phyloP scores from a whole-genome alignment of 2,797 vertebrate genomes.

The Xiphophorus birchmanni region DNA sequence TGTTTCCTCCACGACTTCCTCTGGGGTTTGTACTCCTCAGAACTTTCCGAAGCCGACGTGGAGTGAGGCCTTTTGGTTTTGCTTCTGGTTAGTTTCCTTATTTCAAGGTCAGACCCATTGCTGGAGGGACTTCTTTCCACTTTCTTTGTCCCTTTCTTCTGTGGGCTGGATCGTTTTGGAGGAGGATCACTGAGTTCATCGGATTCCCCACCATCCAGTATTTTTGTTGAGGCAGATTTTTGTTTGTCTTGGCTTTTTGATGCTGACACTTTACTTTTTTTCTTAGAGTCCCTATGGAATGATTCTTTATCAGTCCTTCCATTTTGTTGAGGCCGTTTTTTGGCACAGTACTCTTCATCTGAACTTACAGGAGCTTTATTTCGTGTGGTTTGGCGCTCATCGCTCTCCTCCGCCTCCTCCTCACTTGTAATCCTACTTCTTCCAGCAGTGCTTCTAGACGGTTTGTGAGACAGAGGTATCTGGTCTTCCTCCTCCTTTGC shows the following conservation, averaged over 20 bases:
- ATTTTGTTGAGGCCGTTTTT: slow-evolving; percentile 77
- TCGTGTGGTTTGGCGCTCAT: slow-evolving; percentile 31
- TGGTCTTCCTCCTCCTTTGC: slow-evolving; percentile 45
- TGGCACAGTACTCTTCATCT: slow-evolving; percentile 66
- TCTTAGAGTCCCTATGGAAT: slow-evolving; percentile 60
- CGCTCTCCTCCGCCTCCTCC: slow-evolving; percentile 55
- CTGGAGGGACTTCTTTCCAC: slow-evolving; percentile 56
- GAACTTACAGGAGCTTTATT: slow-evolving; percentile 68
- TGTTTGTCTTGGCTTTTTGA: slow-evolving; percentile 76
- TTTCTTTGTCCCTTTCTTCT: slow-evolving; percentile 61
- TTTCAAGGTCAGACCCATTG: slow-evolving; percentile 51
- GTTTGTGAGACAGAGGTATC: slow-evolving; percentile 44
- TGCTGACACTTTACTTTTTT: slow-evolving; percentile 55
- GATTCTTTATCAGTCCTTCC: slow-evolving; percentile 69
- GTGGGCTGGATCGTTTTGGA: slow-evolving; percentile 57
- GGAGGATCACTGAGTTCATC: slow-evolving; percentile 63
- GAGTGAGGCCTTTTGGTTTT: slow-evolving; percentile 54
- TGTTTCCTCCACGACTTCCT: slow-evolving; percentile 64
- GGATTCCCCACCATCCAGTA: slow-evolving; percentile 58
- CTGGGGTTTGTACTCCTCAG: slow-evolving; percentile 66
- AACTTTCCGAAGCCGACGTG: slow-evolving; percentile 65
- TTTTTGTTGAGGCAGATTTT: slow-evolving; percentile 69
- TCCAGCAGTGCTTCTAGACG: slow-evolving; percentile 58
- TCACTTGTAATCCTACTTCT: slow-evolving; percentile 71
- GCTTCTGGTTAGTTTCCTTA: slow-evolving; percentile 47